Evolutionary conservation across 1,140 invertebrate genomes (phyloP).

Genomic region (Drosophila willistoni): DNA sequence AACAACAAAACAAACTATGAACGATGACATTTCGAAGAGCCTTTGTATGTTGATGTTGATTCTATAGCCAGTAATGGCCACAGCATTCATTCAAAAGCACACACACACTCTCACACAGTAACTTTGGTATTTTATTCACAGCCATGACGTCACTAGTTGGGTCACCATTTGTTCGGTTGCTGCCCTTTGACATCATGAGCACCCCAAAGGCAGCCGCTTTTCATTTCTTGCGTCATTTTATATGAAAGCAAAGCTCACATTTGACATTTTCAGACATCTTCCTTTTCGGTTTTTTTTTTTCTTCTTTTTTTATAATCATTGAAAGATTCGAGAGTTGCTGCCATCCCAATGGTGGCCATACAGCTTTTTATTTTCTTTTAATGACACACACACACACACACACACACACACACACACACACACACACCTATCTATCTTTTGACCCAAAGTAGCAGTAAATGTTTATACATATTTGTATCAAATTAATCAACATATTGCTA

Average conservation of each 20-base stretch:
- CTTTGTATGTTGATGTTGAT: constrained; percentile 19
- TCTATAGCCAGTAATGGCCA: constrained; percentile 46
- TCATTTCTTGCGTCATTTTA: constrained; percentile 75
- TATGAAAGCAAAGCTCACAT: constrained; percentile 71
- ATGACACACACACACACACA: constrained; percentile 17
- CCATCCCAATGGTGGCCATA: background rate
- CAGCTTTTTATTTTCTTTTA: constrained; percentile 3
- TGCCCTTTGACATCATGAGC: constrained; percentile 56
- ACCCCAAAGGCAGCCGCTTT: constrained; percentile 42
- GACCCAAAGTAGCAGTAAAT: background rate
- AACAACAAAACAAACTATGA: constrained; percentile 10
- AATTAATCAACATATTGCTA: background rate
- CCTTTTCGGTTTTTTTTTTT: constrained; percentile 24
- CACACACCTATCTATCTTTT: background rate
- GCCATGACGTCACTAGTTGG: constrained; percentile 55
- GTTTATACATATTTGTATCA: background rate
- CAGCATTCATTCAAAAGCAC: constrained; percentile 28
- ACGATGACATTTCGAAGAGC: constrained; percentile 28
- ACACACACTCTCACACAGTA: background rate
- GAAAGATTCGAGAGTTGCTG: constrained; percentile 7
- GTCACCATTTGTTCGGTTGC: constrained; percentile 29
- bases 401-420: constrained; percentile 20
- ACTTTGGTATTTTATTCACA: constrained; percentile 11
- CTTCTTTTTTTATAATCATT: constrained; percentile 48
- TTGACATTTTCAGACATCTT: constrained; percentile 61